Conservation (phyloP, 2,113 vertebrate genomes). For the Ptyas mucosa region DNA sequence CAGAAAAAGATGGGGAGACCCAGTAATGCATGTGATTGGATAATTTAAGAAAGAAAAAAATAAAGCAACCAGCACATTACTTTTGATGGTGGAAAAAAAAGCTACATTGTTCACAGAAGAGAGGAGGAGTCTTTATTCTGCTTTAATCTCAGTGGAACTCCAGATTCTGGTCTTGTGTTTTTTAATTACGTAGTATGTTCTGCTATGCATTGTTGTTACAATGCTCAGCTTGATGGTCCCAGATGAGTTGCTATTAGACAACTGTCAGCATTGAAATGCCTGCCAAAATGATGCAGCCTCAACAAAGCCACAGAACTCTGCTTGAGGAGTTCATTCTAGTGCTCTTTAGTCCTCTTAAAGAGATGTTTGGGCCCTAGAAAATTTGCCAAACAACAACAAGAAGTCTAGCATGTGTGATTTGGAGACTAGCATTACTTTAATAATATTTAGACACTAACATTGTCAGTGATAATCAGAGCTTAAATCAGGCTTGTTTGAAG, state of each 20-base stretch:
- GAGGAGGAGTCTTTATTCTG: neutral
- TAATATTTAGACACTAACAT: neutral
- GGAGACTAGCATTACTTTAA: neutral
- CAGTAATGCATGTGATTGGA: neutral
- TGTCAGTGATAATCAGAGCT: neutral
- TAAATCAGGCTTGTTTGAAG: neutral
- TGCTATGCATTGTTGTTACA: neutral
- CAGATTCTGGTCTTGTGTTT: neutral
- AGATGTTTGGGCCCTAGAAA: neutral
- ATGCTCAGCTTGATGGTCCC: neutral
- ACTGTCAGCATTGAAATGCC: neutral
- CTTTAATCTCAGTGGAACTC: neutral
- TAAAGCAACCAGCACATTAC: neutral
- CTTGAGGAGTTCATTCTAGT: neutral
- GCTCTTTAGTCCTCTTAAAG: neutral
- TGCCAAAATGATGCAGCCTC: neutral
- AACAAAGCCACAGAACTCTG: neutral
- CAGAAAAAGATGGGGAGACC: neutral
- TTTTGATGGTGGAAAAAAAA: neutral
- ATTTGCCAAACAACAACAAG: neutral
- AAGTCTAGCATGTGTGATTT: neutral
- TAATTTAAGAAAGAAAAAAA: neutral
- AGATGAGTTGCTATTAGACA: neutral
- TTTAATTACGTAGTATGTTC: neutral
- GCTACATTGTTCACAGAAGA: fast-evolving